A percentile compares a stretch with the other conserved stretches of the same genome.
These are phyloP conservation scores for Chalcosyrphus nemorum DNA, from an alignment of 2,888 invertebrate species.

Conservation along the genomic window DNA sequence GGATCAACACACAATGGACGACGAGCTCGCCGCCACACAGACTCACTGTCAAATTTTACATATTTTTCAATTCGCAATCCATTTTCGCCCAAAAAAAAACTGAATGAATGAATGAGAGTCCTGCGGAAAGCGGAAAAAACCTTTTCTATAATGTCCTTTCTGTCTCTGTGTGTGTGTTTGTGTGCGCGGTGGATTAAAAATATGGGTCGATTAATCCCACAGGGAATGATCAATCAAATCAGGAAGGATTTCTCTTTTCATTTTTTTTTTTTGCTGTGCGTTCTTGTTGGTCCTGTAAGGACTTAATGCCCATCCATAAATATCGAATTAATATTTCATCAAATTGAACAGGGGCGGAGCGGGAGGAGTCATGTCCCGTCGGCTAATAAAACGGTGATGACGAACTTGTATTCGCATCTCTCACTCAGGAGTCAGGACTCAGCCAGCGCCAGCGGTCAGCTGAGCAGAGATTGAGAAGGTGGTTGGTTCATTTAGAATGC, in stretches of 20 bases:
- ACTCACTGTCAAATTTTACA: slow-evolving; percentile 71
- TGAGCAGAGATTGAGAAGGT: slow-evolving; percentile 62
- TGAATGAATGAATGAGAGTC: slow-evolving; percentile 45
- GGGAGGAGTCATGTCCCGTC: slow-evolving; percentile 31
- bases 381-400: slow-evolving; percentile 68
- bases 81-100: slow-evolving; percentile 40
- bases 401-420: slow-evolving; percentile 15
- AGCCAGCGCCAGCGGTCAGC: no score
- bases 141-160: slow-evolving; percentile 26
- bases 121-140: slow-evolving; percentile 25
- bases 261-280: no score
- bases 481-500: slow-evolving; percentile 28
- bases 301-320: slow-evolving; percentile 72
- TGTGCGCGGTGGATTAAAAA: slow-evolving; percentile 47
- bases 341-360: slow-evolving; percentile 59
- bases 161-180: background rate
- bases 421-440: no score
- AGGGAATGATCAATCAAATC: slow-evolving; percentile 82
- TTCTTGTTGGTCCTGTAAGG: slow-evolving; percentile 28
- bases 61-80: slow-evolving; percentile 70
- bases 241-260: slow-evolving; percentile 66
- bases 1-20: slow-evolving; percentile 71
- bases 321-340: slow-evolving; percentile 73
- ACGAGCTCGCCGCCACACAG: slow-evolving; percentile 58
- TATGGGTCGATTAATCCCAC: slow-evolving; percentile 77